Percentiles rank a stretch among this genome's conserved stretches.
Evolutionary conservation across 2,888 invertebrate genomes (phyloP).

Genomic region (Netelia inedita): DNA sequence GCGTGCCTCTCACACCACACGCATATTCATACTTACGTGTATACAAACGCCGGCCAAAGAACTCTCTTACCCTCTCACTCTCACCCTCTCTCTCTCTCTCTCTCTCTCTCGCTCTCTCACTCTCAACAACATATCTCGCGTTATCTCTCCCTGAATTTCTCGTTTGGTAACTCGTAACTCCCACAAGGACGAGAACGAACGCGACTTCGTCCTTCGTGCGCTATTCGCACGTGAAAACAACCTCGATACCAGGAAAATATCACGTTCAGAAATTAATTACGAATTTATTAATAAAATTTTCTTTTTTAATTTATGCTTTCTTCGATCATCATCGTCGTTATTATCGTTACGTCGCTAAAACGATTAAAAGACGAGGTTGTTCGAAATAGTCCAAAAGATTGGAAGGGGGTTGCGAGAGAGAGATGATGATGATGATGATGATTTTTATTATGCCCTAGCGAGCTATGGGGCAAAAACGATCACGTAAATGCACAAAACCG

Average conservation of each 20-base stretch:
- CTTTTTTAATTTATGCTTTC: neutral
- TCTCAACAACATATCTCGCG: conserved; percentile 32
- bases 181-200: conserved; percentile 4
- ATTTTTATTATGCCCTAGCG: too few species aligned
- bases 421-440: too few species aligned
- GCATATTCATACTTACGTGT: conserved; percentile 73
- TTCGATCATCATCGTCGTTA: conserved; percentile 6
- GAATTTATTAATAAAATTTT: conserved; percentile 30
- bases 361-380: conserved; percentile 23
- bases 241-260: conserved; percentile 3
- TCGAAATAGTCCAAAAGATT: neutral
- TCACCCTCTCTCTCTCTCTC: neutral
- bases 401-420: too few species aligned
- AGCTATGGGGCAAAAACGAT: too few species aligned
- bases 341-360: conserved; percentile 15
- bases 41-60: conserved; percentile 11
- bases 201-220: conserved; percentile 11
- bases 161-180: conserved; percentile 55
- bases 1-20: conserved; percentile 65
- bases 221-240: conserved; percentile 30
- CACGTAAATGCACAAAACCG: too few species aligned
- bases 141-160: conserved; percentile 55
- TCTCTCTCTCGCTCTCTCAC: neutral
- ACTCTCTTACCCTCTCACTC: conserved; percentile 15
- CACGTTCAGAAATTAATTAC: conserved; percentile 42